These are phyloP conservation scores for Pavo muticus DNA, from an alignment of 2,113 vertebrate genomes.

Conservation along the genomic window DNA sequence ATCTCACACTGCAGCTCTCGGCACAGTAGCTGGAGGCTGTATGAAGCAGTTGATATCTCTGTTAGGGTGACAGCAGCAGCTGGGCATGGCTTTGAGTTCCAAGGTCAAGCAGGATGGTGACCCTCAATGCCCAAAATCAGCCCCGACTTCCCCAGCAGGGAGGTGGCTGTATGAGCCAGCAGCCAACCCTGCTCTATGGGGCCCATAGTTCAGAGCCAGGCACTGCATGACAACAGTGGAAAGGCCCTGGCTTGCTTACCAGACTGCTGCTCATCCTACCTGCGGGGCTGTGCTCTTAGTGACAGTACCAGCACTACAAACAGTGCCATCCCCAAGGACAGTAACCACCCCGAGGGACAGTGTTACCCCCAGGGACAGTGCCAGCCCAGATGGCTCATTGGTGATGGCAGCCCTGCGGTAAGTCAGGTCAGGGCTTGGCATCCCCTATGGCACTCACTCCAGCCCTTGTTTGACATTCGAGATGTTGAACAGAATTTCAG, in stretches of 20 bases:
- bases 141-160: neutral
- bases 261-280: neutral
- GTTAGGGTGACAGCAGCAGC: neutral
- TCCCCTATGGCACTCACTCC: fast-evolving
- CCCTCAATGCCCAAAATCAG: neutral
- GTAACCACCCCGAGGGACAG: neutral
- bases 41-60: neutral
- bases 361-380: neutral
- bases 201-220: neutral
- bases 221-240: neutral
- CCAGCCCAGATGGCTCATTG: neutral
- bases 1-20: neutral
- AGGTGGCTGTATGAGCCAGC: neutral
- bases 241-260: fast-evolving
- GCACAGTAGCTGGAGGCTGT: neutral
- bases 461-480: neutral
- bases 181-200: neutral
- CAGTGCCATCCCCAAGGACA: neutral
- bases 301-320: neutral
- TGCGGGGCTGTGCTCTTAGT: neutral
- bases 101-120: neutral
- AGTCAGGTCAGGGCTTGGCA: neutral
- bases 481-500: neutral
- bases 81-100: neutral
- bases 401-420: fast-evolving